Conservation (phyloP, 1,140 invertebrate genomes). For the Chironomus tepperi region DNA sequence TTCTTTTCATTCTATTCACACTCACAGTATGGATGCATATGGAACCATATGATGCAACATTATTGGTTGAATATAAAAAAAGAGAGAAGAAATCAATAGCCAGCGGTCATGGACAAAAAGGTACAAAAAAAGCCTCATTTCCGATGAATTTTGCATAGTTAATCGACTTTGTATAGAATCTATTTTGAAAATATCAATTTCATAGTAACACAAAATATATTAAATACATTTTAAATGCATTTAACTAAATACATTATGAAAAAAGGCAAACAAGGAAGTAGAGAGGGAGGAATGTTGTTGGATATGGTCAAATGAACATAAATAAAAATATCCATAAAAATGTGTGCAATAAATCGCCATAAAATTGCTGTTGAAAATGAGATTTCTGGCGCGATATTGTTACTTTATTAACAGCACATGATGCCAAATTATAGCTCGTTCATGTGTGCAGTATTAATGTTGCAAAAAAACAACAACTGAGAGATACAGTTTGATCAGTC, state of each 20-base stretch:
- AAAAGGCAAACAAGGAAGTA: background rate
- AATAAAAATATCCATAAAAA: no score
- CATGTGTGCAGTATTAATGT: no score
- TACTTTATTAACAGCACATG: background rate
- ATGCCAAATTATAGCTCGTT: background rate
- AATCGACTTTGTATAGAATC: background rate
- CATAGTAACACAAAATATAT: background rate
- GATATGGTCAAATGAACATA: constrained; percentile 15
- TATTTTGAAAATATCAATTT: constrained; percentile 22
- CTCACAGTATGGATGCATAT: background rate
- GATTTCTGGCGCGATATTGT: background rate
- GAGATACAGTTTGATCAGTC: no score
- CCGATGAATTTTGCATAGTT: constrained; percentile 21
- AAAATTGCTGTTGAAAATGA: background rate
- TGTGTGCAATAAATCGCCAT: background rate
- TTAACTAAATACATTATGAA: background rate
- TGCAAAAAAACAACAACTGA: no score
- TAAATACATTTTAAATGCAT: background rate
- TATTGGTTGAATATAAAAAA: background rate
- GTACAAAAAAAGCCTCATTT: background rate
- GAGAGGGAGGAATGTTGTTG: background rate
- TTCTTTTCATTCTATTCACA: background rate
- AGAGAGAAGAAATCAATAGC: background rate
- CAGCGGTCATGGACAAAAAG: background rate
- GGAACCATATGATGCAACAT: constrained; percentile 22